Conservation (phyloP, 2,113 vertebrate species). For the Corythornis vintsioides region DNA sequence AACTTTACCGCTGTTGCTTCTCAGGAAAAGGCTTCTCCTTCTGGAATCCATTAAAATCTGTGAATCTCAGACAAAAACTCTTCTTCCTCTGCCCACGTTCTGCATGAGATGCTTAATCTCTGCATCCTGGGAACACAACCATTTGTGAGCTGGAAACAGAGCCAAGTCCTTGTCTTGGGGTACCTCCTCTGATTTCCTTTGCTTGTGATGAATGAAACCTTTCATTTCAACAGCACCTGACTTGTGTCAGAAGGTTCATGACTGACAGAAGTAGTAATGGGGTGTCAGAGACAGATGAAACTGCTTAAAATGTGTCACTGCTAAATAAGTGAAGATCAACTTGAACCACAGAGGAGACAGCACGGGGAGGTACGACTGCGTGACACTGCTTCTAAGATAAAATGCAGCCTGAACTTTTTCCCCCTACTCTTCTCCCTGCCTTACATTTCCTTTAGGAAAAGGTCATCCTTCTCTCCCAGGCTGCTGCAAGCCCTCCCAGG, state of each 20-base stretch:
- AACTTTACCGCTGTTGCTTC: neutral
- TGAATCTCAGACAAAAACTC: neutral
- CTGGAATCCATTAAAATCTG: constrained; percentile 45
- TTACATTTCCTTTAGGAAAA: constrained; percentile 23
- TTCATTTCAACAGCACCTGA: constrained; percentile 10
- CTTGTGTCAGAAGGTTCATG: neutral
- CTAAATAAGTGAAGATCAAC: neutral
- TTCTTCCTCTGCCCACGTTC: neutral
- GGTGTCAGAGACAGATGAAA: neutral
- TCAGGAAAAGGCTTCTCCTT: constrained; percentile 12
- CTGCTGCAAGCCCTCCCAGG: neutral
- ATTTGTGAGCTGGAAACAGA: constrained; percentile 5
- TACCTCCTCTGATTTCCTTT: neutral
- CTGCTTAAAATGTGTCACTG: neutral
- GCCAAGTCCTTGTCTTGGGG: neutral
- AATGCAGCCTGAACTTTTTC: neutral
- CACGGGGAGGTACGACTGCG: neutral
- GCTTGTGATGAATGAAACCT: neutral
- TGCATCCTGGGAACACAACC: neutral
- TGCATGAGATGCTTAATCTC: constrained; percentile 8
- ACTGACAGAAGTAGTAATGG: neutral
- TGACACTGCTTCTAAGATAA: neutral
- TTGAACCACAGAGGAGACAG: neutral
- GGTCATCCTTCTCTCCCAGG: neutral
- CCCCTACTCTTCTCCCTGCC: neutral